A percentile compares a stretch with the other conserved stretches of the same genome.
Conservation (phyloP, 2,797 vertebrate genomes). For the Poecile montanus region DNA sequence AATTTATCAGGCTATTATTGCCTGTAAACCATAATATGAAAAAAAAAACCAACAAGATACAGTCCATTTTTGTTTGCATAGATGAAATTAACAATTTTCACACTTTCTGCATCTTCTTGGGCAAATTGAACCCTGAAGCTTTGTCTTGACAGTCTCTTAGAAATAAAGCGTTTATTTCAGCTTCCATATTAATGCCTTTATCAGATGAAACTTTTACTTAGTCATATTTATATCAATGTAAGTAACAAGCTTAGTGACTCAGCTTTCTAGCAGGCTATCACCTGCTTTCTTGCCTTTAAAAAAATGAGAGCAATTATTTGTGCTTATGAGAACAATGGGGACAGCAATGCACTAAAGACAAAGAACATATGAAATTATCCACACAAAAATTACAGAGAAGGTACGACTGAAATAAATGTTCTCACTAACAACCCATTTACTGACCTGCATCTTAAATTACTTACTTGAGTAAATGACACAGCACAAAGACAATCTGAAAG, state of each 20-base stretch:
- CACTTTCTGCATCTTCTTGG: constrained; percentile 29
- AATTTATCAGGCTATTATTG: constrained; percentile 29
- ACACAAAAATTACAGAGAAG: constrained; percentile 64
- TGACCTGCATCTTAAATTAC: constrained; percentile 60
- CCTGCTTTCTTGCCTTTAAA: constrained; percentile 64
- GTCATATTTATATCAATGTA: constrained; percentile 72
- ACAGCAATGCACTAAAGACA: constrained; percentile 60
- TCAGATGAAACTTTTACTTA: constrained; percentile 70
- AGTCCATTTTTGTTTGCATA: constrained; percentile 49
- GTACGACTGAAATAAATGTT: constrained; percentile 27
- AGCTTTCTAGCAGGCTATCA: constrained; percentile 62
- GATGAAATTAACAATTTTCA: constrained; percentile 52
- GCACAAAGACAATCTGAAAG: background rate
- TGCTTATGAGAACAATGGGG: constrained; percentile 66
- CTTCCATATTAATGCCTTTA: constrained; percentile 56
- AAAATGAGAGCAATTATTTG: constrained; percentile 77
- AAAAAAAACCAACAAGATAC: constrained; percentile 30
- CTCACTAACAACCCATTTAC: constrained; percentile 34
- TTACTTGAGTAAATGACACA: constrained; percentile 47
- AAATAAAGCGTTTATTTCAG: constrained; percentile 58
- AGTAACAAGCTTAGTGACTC: constrained; percentile 60
- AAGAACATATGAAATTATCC: constrained; percentile 69
- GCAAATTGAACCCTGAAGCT: constrained; percentile 50
- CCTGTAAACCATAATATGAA: constrained; percentile 38
- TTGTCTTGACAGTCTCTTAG: constrained; percentile 36